Conservation (phyloP, 1,140 invertebrate species). For the Antheraea pernyi region DNA sequence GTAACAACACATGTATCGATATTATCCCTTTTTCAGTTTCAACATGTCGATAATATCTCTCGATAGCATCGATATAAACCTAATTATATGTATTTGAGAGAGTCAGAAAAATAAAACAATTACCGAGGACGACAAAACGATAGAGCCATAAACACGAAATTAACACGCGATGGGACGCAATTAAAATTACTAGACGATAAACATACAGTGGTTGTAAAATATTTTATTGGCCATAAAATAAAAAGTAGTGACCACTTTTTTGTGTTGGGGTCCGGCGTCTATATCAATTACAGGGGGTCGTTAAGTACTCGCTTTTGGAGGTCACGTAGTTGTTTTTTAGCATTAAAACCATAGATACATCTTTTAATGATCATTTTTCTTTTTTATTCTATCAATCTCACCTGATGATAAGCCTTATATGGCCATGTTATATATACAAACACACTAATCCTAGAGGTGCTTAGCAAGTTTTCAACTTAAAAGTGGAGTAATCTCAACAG, state of each 20-base stretch:
- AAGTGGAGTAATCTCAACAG: no score
- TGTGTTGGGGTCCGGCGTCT: slow-evolving; percentile 11
- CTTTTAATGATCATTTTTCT: no score
- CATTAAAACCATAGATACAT: no score
- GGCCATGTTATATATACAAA: no score
- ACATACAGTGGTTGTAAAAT: slow-evolving; percentile 48
- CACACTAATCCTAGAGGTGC: no score
- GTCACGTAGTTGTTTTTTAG: neutral
- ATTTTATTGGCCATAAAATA: slow-evolving; percentile 60
- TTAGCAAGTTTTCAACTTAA: no score
- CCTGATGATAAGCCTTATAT: no score
- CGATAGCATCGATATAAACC: no score
- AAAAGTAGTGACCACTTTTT: slow-evolving; percentile 9
- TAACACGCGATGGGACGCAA: slow-evolving; percentile 60
- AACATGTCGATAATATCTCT: no score
- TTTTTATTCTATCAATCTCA: no score
- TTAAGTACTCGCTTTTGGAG: slow-evolving; percentile 7
- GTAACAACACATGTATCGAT: no score
- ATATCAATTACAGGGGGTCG: slow-evolving; percentile 30
- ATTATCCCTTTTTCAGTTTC: no score
- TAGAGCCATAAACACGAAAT: slow-evolving; percentile 43
- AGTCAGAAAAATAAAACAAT: slow-evolving; percentile 13
- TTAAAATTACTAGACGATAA: slow-evolving; percentile 53
- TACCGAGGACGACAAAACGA: slow-evolving; percentile 29
- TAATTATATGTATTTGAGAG: neutral